Evolutionary conservation across 2,888 invertebrate species (phyloP), one percentile per base, ranked within the genome.

Genomic region (Scaptomyza tumidula): DNA sequence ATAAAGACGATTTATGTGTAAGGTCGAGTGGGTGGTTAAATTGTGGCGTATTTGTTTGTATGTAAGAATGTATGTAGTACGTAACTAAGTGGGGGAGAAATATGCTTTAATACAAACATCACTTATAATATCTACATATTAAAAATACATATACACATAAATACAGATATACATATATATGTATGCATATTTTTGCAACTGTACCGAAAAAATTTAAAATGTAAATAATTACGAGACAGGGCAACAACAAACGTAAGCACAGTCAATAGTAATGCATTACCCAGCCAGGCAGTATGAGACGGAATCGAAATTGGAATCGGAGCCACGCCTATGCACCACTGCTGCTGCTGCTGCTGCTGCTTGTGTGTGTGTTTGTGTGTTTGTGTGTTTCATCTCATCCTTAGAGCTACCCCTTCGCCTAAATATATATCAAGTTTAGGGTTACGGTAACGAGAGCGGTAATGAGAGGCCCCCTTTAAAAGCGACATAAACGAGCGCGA

Each of bases 241-340:
- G 41, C 41, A 45, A 13, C 49, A 49, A 49, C 39, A 14, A 14
- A 39, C 14, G 7, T 33, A 6, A 37, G 24, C 24, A 7, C 37
- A 37, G 37, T 37, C 37, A 37, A 37, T 37, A n/a, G 35, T 35
- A 37, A 37, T 37, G 37, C 37, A 37, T 37, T 37, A 37, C 37
- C 37, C 37, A 59, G 71, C 59, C 66, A 62, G 31, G 46, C 64
- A 61, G 65, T 67, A 69, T 73, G 70, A 53, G 53, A 58, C 31
- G 59, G 49, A 65, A 52, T 65, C 29, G 62, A 55, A 63, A 44
- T 11, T 13, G 13, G 19, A 49, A 56, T 55, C 61, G 60, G 67
- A 78, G 63, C 89, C 84, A 88, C 89, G 89, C 84, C 84, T 89
- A 71, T 88, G 63, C 68, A 63, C 27, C 44, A 31, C 60, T 45